A percentile compares a stretch with the other conserved stretches of the same genome.
Conservation (phyloP, 2,888 invertebrate genomes). For the Lomographa bimaculata region DNA sequence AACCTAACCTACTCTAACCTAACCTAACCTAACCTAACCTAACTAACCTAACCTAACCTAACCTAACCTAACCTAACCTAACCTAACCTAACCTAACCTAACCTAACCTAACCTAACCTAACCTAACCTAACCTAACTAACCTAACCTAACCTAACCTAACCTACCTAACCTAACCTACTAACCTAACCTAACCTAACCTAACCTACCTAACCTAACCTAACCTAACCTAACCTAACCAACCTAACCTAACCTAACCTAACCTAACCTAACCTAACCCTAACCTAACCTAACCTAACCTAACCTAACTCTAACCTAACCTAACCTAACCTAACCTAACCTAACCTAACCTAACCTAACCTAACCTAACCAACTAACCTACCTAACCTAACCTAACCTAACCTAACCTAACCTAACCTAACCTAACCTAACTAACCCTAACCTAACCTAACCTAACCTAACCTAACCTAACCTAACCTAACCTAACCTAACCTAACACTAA, state of each 20-base stretch:
- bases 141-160: conserved; percentile 33
- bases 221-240: conserved; percentile 35
- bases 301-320: conserved; percentile 30
- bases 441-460: conserved; percentile 29
- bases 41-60: conserved; percentile 30
- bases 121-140: conserved; percentile 29
- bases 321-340: conserved; percentile 25
- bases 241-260: too few species aligned
- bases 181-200: too few species aligned
- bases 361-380: conserved; percentile 29
- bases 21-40: conserved; percentile 30
- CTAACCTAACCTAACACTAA: conserved; percentile 32
- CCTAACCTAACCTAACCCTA: conserved; percentile 34
- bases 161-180: conserved; percentile 27
- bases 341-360: too few species aligned
- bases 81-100: conserved; percentile 37
- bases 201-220: conserved; percentile 33
- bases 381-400: conserved; percentile 32
- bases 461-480: conserved; percentile 30
- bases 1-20: conserved; percentile 24
- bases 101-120: conserved; percentile 36
- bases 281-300: conserved; percentile 35
- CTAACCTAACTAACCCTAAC: conserved; percentile 23
- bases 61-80: conserved; percentile 32
- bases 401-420: conserved; percentile 26